Evolutionary conservation across 2,888 invertebrate genomes (phyloP).

Genomic region (Platycnemis pennipes): DNA sequence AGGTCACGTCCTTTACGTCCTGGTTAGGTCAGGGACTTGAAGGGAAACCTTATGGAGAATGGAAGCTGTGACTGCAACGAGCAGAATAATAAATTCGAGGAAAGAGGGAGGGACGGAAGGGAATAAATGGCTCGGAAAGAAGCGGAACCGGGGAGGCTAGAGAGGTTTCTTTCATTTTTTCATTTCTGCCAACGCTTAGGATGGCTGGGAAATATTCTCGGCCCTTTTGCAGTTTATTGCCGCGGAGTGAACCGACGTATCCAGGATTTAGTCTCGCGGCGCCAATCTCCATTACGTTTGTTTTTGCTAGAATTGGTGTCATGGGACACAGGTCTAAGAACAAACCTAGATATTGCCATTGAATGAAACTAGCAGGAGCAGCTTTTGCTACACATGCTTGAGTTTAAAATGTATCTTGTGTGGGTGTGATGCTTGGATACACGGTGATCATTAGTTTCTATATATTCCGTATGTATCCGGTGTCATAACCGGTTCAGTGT

Average conservation of each 20-base stretch:
- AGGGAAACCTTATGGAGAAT: conserved; percentile 55
- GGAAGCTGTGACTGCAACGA: conserved; percentile 8
- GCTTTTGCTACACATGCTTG: too few relatives aligned
- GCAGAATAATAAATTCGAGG: conserved; percentile 54
- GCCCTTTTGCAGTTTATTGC: background rate
- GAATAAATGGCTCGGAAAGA: conserved; percentile 13
- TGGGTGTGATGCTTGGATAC: too few relatives aligned
- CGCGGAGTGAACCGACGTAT: background rate
- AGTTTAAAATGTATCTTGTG: too few relatives aligned
- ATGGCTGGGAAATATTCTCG: background rate
- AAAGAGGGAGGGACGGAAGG: background rate
- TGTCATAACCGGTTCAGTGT: too few relatives aligned
- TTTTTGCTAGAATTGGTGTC: background rate
- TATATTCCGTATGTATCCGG: too few relatives aligned
- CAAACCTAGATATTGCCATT: too few relatives aligned
- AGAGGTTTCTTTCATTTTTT: background rate
- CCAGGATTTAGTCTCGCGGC: background rate
- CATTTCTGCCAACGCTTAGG: background rate
- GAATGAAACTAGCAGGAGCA: too few relatives aligned
- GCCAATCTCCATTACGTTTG: background rate
- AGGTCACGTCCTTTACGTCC: conserved; percentile 46
- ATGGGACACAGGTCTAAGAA: too few relatives aligned
- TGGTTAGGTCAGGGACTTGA: conserved; percentile 64
- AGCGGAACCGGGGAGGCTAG: background rate
- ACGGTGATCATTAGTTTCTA: too few relatives aligned